Percentiles rank a stretch among this genome's conserved stretches.
Evolutionary conservation across 2,888 invertebrate species (phyloP).

Genomic region (Holacanthella duospinosa): DNA sequence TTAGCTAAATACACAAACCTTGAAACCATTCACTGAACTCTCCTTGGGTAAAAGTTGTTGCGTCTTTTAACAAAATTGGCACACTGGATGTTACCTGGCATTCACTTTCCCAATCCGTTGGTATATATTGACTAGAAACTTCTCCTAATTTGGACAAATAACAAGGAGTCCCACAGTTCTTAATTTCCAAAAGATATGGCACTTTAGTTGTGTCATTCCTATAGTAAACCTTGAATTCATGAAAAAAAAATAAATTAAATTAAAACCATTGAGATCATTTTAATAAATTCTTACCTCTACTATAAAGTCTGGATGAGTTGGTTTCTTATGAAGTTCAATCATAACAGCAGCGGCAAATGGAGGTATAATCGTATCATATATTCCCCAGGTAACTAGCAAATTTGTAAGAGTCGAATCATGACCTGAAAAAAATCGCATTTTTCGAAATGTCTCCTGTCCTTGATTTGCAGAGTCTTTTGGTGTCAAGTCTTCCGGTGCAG

Average conservation of each 20-base stretch:
- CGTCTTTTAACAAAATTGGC: too few species aligned
- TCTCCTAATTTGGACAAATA: neutral
- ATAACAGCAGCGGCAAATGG: neutral
- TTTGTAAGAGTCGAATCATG: neutral
- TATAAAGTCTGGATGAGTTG: neutral
- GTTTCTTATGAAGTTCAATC: neutral
- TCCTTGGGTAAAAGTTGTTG: too few species aligned
- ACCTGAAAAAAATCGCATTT: neutral
- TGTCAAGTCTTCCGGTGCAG: neutral
- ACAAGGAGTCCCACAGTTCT: neutral
- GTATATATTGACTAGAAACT: neutral
- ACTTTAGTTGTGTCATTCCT: neutral
- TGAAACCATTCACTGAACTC: too few species aligned
- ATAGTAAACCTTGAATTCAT: too few species aligned
- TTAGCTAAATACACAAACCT: too few species aligned
- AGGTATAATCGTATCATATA: neutral
- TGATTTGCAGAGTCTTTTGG: neutral
- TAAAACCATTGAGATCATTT: too few species aligned
- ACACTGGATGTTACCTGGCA: neutral
- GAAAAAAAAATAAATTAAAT: too few species aligned
- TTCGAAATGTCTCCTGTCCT: neutral
- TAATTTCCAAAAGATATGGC: neutral
- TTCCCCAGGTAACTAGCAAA: neutral
- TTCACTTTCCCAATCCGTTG: neutral
- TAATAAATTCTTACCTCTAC: too few species aligned